Base-by-base conservation (phyloP, 2,888 invertebrate species). In the Drosophila aldrichi region DNA sequence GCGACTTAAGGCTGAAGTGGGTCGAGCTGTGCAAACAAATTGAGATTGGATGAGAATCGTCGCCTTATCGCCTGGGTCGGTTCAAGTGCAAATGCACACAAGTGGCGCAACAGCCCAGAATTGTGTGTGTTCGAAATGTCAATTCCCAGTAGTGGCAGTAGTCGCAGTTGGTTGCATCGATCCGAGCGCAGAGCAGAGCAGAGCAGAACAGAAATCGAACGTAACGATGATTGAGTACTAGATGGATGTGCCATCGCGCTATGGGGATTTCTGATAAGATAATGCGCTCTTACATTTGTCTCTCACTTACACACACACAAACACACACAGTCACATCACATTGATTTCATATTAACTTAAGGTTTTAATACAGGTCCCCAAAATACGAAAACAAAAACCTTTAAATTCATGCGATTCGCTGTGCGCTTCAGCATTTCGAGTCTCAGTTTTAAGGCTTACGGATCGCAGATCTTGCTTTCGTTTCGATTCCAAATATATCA, bases 81-180 rank as follows among this genome's bases (percentile, higher is more conserved):
- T 88, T 85, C 90, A 90, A 85, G 84, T 85, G 89, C 89, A 90
- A 88, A 83, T 58, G 82, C 73, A 82, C 77, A 55, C 56, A 79
- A 77, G 88, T 74, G 66, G 64, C 67, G 68, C 77, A 74, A 65
- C 55, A 72, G 46, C 55, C 59, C 16, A 22, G 66, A 49, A 54
- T 20, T 58, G 9, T 2, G 20, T 20, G 40, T 20, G 40, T 55
- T 14, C 55, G 41, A 43, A 54, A 67, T 62, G 41, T 44, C 63
- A 71, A 46, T 56, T 71, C 51, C 6, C 49, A 70, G 40, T 59
- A 48, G 56, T 46, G 16, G 29, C 9, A n/a, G 48, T 10, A 48
- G n/a, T 48, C 5, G 46, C 25, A 10, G 46, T 57, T 66, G 66
- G 52, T 48, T 66, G 79, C 79, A 81, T 71, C 61, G 69, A 49